Base-by-base conservation (phyloP, 2,888 invertebrate genomes). In the Rhimphoctona megacephalus region DNA sequence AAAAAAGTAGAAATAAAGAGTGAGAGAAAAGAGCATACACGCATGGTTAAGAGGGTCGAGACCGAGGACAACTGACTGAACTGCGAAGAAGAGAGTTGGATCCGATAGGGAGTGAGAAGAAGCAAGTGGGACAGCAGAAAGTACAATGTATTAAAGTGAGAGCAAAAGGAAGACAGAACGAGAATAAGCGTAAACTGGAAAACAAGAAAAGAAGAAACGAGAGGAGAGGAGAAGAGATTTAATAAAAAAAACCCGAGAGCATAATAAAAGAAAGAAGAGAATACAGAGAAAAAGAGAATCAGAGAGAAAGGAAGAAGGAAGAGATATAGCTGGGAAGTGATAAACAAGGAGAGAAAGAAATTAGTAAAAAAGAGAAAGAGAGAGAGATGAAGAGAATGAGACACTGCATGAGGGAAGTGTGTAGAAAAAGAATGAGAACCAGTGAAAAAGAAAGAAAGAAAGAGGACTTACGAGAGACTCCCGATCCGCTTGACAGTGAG, bases 401-500 rank as follows among this genome's bases (percentile, higher is more conserved):
- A 54, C 22, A 33, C 67, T 33, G 36, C n/a, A 19, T 22, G 69
- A 67, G 69, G 61, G 33, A 22, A 61, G 61, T 30, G 61, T 36
- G 36, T 17, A 66, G 43, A 43, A 6, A 76, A 57, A 76, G 70
- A 77, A 43, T 61, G 39, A 61, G 39, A 64, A 22, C 19, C n/a
- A 36, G 66, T 57, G 76, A 14, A 30, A 36, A 64, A 78, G n/a
- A n/a, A 64, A 22, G 76, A 69, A 33, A 81, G 66, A 72, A 88
- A 89, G 90, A 91, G 91, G 90, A 92, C 89, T 92, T 92, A 92
- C 90, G 92, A 90, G 91, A 90, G 92, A 92, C 90, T 91, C 90
- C 88, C 85, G 90, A 90, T 82, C 87, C 86, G 90, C 88, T 91
- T 93, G 93, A 92, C 93, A 93, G 93, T 91, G 91, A 93, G 93